Evolutionary conservation across 1,140 invertebrate species (phyloP).

Genomic region (Zaprionus taronus): DNA sequence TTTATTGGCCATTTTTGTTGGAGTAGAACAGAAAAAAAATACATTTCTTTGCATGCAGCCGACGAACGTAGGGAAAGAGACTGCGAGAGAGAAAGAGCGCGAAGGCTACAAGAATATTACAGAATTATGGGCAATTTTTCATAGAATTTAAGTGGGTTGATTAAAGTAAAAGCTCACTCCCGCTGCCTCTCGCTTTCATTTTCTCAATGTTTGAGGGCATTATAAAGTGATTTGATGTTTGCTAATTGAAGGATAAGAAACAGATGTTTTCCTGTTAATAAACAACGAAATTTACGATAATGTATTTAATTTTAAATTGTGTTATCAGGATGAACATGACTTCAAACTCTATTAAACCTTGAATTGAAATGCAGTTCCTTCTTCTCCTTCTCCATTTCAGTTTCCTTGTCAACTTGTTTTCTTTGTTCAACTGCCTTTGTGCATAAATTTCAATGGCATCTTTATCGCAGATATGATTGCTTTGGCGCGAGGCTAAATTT

Average conservation of each 20-base stretch:
- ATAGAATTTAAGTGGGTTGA: slow-evolving; percentile 41
- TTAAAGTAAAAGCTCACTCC: slow-evolving; percentile 16
- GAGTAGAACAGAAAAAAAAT: slow-evolving; percentile 34
- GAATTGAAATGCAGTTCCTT: not conserved
- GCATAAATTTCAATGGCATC: slow-evolving; percentile 6
- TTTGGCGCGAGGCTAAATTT: slow-evolving; percentile 1
- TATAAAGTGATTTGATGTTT: slow-evolving; percentile 26
- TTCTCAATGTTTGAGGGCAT: not conserved
- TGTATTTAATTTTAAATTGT: not conserved
- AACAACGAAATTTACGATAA: slow-evolving; percentile 4
- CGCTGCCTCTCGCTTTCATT: not conserved
- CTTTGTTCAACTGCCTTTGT: not conserved
- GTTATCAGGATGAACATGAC: not conserved
- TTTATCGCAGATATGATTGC: slow-evolving; percentile 2
- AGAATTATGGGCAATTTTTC: slow-evolving; percentile 46
- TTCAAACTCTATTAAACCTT: not conserved
- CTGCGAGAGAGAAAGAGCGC: not conserved
- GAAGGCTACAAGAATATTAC: slow-evolving; percentile 23
- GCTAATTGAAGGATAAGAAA: slow-evolving; percentile 40
- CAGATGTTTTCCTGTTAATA: slow-evolving; percentile 12
- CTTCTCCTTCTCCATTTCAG: not conserved
- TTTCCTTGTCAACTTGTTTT: not conserved
- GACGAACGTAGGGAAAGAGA: not conserved
- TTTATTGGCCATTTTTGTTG: slow-evolving; percentile 70
- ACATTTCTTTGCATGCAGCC: slow-evolving; percentile 34